Base-by-base conservation (phyloP, 1,140 invertebrate species). In the Caerostris extrusa region DNA sequence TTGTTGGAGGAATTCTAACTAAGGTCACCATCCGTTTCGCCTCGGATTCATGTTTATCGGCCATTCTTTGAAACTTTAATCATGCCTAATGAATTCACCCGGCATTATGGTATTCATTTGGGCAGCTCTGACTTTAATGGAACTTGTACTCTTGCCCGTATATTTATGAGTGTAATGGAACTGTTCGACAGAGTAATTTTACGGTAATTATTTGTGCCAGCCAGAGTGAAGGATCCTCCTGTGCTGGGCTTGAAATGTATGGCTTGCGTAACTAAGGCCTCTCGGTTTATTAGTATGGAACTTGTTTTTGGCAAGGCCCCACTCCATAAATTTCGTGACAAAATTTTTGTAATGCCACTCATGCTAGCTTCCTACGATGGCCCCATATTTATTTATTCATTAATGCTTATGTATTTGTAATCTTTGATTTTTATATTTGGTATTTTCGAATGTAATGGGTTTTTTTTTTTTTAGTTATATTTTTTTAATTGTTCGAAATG, bases 61-160 rank as follows among this genome's bases (percentile, higher is more conserved):
- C 19, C 50, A 7, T 77, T 77, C 50, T 83, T 83, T 58, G 82
- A n/a, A 83, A 57, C 56, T 58, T 83, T 58, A 58, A 58, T 83
- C 82, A 83, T 17, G 82, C 82, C 17, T 83, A 83, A 83, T 83
- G 82, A 58, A 83, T 83, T 83, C 55, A 7, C 34, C 53, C 10
- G 8, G 34, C 19, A 53, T 5, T n/a, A 5, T 7, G 61, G 61
- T 17, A 67, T 34, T 34, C 34, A 34, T 34, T 34, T 34, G 34
- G 34, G 34, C 12, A n/a, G 5, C n/a, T 10, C 8, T 50, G 71
- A 77, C 71, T 77, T 77, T 77, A 77, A 77, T 77, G 69, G 69
- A 77, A 77, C 10, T 77, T 53, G 71, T 12, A 53, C 5, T 77
- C 69, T 71, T 71, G 19, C n/a, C 69, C 19, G 14, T 8, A 69